Conservation (phyloP, 1,140 invertebrate genomes). For the Lordiphosa collinella region DNA sequence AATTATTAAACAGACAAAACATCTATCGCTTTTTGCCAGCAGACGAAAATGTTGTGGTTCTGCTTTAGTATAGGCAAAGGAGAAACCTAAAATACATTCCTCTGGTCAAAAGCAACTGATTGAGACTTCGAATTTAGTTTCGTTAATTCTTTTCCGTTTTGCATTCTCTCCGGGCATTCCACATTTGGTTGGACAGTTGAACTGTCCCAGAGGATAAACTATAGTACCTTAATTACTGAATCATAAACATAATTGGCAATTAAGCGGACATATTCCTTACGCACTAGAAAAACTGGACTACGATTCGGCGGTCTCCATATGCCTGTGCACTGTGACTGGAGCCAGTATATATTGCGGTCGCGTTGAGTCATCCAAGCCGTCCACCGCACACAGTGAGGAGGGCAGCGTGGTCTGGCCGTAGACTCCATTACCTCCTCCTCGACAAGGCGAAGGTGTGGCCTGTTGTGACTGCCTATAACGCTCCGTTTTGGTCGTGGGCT, state of each 20-base stretch:
- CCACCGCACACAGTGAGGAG: slow-evolving; percentile 21
- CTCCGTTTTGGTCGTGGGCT: slow-evolving; percentile 72
- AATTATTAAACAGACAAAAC: no score
- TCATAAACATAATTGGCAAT: slow-evolving; percentile 64
- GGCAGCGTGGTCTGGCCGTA: slow-evolving; percentile 77
- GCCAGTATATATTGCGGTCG: slow-evolving; percentile 84
- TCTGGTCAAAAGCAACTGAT: no score
- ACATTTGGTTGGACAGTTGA: slow-evolving; percentile 2
- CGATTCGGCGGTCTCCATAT: slow-evolving; percentile 85
- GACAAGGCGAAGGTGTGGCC: slow-evolving; percentile 52
- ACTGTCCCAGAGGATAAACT: slow-evolving; percentile 2
- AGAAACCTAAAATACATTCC: no score
- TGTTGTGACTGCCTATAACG: slow-evolving; percentile 68
- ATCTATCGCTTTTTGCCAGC: no score
- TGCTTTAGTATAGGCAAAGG: no score
- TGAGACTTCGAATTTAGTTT: no score
- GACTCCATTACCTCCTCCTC: slow-evolving; percentile 36
- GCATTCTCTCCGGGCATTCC: no score
- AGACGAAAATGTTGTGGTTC: no score
- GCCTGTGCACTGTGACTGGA: slow-evolving; percentile 92
- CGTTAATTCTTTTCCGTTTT: no score
- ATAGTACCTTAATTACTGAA: slow-evolving; percentile 1
- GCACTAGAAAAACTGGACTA: slow-evolving; percentile 61
- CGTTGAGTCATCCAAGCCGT: slow-evolving; percentile 23
- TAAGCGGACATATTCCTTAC: slow-evolving; percentile 52